Evolutionary conservation across 2,888 invertebrate genomes (phyloP).

Genomic region (Yponomeuta cagnagella): DNA sequence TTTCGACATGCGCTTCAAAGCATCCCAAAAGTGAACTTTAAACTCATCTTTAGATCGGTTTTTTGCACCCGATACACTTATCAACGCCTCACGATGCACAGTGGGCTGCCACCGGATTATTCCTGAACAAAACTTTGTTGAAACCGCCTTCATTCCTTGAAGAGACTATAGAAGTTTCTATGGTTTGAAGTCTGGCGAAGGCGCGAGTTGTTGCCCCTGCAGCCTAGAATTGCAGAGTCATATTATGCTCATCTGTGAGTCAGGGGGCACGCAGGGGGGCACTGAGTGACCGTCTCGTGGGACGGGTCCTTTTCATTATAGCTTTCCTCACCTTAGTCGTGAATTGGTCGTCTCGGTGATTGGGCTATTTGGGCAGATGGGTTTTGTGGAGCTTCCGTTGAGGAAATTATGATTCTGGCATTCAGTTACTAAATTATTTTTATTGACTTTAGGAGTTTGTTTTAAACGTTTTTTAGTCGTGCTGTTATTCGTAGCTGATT

Average conservation of each 20-base stretch:
- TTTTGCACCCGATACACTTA: neutral
- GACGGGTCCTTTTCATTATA: constrained; percentile 1
- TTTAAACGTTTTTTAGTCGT: too few species aligned
- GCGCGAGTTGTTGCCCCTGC: neutral
- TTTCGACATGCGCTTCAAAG: neutral
- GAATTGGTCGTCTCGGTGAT: neutral
- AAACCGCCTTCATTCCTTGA: neutral
- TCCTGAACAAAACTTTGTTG: neutral
- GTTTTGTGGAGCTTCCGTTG: neutral
- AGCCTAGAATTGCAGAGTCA: constrained; percentile 58
- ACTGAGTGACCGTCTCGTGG: neutral
- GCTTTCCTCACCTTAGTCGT: constrained; percentile 5
- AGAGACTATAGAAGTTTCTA: neutral
- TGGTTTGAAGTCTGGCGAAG: neutral
- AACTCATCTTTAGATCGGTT: neutral
- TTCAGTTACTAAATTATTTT: neutral
- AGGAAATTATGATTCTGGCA: neutral
- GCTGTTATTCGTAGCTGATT: too few species aligned
- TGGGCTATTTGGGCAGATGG: constrained; percentile 21
- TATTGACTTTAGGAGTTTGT: neutral
- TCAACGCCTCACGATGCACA: neutral
- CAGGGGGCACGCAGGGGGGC: neutral
- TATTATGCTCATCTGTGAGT: constrained; percentile 53
- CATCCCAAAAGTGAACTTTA: neutral
- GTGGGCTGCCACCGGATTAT: neutral